A percentile compares a stretch with the other conserved stretches of the same genome.
Conservation (phyloP, 1,140 invertebrate species). For the Mamestra configurata region DNA sequence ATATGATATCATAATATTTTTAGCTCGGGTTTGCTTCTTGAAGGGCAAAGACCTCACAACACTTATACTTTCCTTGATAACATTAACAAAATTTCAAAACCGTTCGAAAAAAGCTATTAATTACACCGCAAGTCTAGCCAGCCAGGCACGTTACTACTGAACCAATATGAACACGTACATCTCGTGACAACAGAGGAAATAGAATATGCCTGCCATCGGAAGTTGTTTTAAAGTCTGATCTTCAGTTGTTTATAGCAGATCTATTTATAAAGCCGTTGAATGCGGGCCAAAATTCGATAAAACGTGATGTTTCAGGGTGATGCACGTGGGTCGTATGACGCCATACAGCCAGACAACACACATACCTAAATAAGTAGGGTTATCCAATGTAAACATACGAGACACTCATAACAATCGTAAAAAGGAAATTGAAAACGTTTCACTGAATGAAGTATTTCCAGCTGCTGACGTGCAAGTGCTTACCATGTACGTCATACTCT, state of each 20-base stretch:
- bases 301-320: slow-evolving; percentile 65
- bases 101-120: not conserved
- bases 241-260: slow-evolving; percentile 60
- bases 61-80: slow-evolving; percentile 19
- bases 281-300: slow-evolving; percentile 66
- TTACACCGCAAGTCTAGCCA: not conserved
- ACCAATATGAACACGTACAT: not conserved
- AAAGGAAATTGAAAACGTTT: slow-evolving; percentile 31
- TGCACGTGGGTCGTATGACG: slow-evolving; percentile 60
- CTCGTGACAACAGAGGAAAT: slow-evolving; percentile 49
- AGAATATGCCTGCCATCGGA: slow-evolving; percentile 53
- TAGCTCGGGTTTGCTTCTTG: not conserved
- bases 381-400: slow-evolving; percentile 50
- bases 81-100: not conserved
- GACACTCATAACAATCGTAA: slow-evolving; percentile 28
- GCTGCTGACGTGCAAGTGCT: not conserved
- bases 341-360: slow-evolving; percentile 54
- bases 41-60: slow-evolving; percentile 33
- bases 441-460: slow-evolving; percentile 28
- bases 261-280: slow-evolving; percentile 62
- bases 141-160: slow-evolving; percentile 1
- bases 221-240: slow-evolving; percentile 58
- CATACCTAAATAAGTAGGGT: slow-evolving; percentile 56
- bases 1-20: not conserved
- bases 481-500: not conserved